These are phyloP conservation scores for Macheiramphus alcinus DNA, from an alignment of 2,113 vertebrate species.

Conservation along the genomic window DNA sequence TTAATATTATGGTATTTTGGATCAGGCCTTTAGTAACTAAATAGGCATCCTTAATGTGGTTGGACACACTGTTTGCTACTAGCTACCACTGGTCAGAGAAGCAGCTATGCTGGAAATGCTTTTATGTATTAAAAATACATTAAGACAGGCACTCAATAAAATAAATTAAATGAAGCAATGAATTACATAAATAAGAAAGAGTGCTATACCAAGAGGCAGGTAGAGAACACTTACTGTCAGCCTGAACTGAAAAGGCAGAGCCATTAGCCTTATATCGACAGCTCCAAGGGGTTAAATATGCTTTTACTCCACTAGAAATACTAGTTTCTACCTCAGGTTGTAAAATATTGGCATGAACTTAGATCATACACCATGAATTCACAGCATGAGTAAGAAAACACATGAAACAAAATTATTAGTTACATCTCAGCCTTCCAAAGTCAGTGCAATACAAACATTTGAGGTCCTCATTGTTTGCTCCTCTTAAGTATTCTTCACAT, in stretches of 20 bases:
- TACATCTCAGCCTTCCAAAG: conserved; percentile 5
- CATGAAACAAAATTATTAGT: conserved; percentile 42
- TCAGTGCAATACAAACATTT: not conserved
- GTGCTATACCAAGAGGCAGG: not conserved
- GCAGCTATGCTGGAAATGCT: not conserved
- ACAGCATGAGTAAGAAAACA: not conserved
- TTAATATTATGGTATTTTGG: not conserved
- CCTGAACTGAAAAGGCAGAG: not conserved
- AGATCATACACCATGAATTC: not conserved
- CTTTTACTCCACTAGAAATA: not conserved
- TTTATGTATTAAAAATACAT: conserved; percentile 48
- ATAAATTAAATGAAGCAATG: conserved; percentile 43
- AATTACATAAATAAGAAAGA: conserved; percentile 22
- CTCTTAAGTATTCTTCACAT: conserved; percentile 31
- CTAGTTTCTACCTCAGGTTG: not conserved
- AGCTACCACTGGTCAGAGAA: not conserved
- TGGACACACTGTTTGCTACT: not conserved
- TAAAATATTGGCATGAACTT: not conserved
- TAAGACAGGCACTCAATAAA: conserved; percentile 14
- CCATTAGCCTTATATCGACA: not conserved
- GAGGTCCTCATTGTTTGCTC: conserved; percentile 63
- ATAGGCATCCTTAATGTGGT: not conserved
- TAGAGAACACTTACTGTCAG: not conserved
- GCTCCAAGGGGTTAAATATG: not conserved
- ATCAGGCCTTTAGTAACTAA: not conserved